phyloP scores from a whole-genome alignment of 2,113 vertebrate species.

The Ahaetulla prasina region DNA sequence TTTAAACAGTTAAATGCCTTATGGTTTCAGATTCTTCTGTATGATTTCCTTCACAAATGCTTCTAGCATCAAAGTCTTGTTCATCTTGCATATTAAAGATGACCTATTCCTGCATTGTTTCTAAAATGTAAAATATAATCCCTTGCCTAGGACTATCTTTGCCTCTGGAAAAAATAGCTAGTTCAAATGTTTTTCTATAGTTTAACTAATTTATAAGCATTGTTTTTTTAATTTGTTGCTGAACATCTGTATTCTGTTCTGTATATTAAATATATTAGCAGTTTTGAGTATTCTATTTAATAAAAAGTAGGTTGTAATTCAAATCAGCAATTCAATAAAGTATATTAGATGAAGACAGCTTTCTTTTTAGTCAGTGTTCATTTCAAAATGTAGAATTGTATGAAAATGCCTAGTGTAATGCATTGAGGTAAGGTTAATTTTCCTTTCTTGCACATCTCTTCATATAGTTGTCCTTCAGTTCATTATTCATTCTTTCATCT shows the following conservation, averaged over 20 bases:
- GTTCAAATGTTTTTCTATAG: neutral
- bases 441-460: slow-evolving; percentile 1
- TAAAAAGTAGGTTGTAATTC: neutral
- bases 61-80: neutral
- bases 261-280: neutral
- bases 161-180: neutral
- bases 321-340: neutral
- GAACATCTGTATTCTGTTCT: neutral
- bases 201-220: neutral
- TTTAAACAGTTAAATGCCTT: neutral
- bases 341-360: neutral
- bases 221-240: neutral
- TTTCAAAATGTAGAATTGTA: neutral
- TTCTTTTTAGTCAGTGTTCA: neutral
- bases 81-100: neutral
- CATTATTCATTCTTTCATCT: slow-evolving; percentile 39
- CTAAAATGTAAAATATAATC: neutral
- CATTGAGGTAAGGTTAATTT: neutral
- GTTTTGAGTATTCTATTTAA: neutral
- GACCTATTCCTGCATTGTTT: neutral
- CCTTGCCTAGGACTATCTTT: neutral
- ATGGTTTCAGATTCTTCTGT: neutral
- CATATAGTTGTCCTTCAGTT: slow-evolving; percentile 31
- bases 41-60: neutral
- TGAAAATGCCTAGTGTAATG: neutral